Evolutionary conservation across 2,888 invertebrate genomes (phyloP).

Genomic region (Ochropleura plecta): DNA sequence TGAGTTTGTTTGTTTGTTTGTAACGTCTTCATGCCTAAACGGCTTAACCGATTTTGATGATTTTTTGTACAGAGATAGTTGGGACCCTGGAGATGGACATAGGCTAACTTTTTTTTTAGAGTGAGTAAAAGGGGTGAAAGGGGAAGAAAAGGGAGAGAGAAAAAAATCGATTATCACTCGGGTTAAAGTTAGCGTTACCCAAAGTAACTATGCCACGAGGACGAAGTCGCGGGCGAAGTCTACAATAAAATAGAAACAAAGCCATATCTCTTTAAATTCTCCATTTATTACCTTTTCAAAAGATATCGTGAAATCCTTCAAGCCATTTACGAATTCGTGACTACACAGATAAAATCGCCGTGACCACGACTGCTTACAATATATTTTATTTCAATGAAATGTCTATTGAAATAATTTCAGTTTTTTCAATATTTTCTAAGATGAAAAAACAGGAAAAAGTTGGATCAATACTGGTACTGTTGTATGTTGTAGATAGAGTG

Average conservation of each 20-base stretch:
- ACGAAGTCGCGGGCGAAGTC: background rate
- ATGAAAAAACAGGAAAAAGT: conserved; percentile 7
- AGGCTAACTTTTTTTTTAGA: too few species aligned
- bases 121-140: too few species aligned
- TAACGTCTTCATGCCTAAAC: too few species aligned
- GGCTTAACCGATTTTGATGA: too few species aligned
- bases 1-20: too few species aligned
- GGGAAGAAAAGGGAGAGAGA: too few species aligned
- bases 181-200: too few species aligned
- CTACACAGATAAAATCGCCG: conserved; percentile 25
- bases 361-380: conserved; percentile 32
- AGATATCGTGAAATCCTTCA: conserved; percentile 35
- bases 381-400: conserved; percentile 35
- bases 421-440: conserved; percentile 8
- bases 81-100: too few species aligned
- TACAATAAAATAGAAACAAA: background rate
- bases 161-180: too few species aligned
- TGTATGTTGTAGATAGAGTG: conserved; percentile 10
- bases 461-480: conserved; percentile 1
- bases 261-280: background rate
- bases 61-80: too few species aligned
- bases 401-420: background rate
- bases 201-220: too few species aligned
- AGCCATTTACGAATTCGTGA: conserved; percentile 42
- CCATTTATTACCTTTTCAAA: conserved; percentile 11